phyloP scores from a whole-genome alignment of 2,888 invertebrate genomes.

The Aethes cnicana region DNA sequence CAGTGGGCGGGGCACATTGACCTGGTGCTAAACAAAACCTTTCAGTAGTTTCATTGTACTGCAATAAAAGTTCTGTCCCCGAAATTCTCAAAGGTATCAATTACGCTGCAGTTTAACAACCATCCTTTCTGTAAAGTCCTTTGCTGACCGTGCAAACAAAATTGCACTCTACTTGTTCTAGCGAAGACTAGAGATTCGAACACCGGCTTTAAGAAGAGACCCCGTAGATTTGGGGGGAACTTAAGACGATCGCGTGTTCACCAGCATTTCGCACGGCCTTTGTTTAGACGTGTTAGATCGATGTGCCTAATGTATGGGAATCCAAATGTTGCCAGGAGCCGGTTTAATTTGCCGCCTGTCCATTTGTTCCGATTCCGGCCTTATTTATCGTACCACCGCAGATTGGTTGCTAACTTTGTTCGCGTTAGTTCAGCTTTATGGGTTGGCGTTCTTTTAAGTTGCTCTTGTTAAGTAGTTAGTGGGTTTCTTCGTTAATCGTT shows the following conservation, averaged over 20 bases:
- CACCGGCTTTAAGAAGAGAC: conserved; percentile 2
- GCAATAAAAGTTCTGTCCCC: too few relatives aligned
- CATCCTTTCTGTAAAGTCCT: conserved; percentile 24
- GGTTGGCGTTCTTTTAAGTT: conserved; percentile 34
- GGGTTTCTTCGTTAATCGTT: conserved; percentile 9
- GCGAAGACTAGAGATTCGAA: conserved; percentile 8
- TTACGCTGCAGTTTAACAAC: conserved; percentile 23
- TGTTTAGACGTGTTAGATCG: conserved; percentile 78
- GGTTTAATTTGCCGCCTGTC: conserved; percentile 79
- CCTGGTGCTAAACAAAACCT: not conserved
- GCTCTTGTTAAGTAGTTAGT: conserved; percentile 20
- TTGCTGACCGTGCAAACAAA: conserved; percentile 12
- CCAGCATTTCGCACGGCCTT: conserved; percentile 66
- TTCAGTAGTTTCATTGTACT: too few relatives aligned
- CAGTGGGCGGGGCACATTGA: too few relatives aligned
- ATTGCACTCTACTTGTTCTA: conserved; percentile 12
- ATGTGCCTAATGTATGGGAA: conserved; percentile 76
- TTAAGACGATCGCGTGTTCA: conserved; percentile 74
- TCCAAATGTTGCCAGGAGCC: conserved; percentile 61
- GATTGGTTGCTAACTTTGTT: conserved; percentile 50
- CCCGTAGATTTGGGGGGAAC: conserved; percentile 43
- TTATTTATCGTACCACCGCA: conserved; percentile 70
- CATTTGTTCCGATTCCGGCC: conserved; percentile 78
- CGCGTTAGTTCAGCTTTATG: conserved; percentile 32
- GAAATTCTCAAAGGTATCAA: conserved; percentile 8